Base-by-base conservation (phyloP, 2,113 vertebrate species). In the Promerops cafer region DNA sequence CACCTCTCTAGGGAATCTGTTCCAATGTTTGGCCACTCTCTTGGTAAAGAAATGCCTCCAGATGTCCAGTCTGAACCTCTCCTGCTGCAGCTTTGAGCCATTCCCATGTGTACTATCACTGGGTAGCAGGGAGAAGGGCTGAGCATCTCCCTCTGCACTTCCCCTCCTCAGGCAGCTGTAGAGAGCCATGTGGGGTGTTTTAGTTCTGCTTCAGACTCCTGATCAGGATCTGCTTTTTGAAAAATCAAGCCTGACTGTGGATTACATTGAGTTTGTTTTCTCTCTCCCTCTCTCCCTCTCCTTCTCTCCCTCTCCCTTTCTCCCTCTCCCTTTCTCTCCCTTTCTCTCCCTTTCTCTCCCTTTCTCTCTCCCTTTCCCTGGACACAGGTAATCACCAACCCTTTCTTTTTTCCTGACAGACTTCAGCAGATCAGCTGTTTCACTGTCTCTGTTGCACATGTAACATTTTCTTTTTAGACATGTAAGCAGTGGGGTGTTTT, bases 291-390 rank as follows among this genome's bases (percentile, higher is more conserved):
- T 17, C 4, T 16, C 2, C 13, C 19, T 54, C 5, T 8, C 7
- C 24, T 1, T 18, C 5, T 5, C 5, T 8, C 8, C 10, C 4
- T 33, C 0, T 15, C 4, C 20, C 4, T 18, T 3, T 8, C 7
- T 4, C 5, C n/a, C 8, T 56, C 2, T 11, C 3, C 22, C 3
- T 22, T 3, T 31, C 2, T 23, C 7, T 6, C 4, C 2, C 1
- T 33, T 2, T 40, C 5, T 8, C 0, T n/a, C 7, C 20, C 49
- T 28, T 1, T 40, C 7, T 28, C 1, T 16, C 3, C 13, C 5
- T 3, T 2, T 18, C 9, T 13, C 1, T 7, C 2, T 30, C 28
- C 26, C 35, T 35, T 2, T 26, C 16, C 5, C 47, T 45, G 14
- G 10, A 28, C 39, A 45, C 28, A 47, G 18, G 21, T 74, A 31